Base-by-base conservation (phyloP, 30 jellyfish, hydroid and myxozoan species). In the Cassiopea andromeda region DNA sequence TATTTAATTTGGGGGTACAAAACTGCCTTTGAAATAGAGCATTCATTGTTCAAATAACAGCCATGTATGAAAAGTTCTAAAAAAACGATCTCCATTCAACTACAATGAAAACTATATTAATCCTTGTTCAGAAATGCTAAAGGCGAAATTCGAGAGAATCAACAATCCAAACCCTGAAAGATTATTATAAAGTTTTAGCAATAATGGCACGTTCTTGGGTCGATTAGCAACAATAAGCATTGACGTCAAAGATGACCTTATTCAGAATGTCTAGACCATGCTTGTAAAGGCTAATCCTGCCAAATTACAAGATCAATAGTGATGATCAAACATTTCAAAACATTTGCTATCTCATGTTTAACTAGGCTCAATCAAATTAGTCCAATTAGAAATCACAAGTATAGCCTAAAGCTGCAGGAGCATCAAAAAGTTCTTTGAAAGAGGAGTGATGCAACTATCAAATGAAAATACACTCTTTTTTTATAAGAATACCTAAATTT, bases 201-300 rank as follows among this genome's bases (percentile, higher is more conserved):
- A 54, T 3, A 54, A 6, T 54, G 7, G 64, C 64, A 54, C 64
- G 64, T 54, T 3, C 12, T 54, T 54, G 12, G 64, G 12, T 54
- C 64, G 64, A 54, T 54, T 54, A 54, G 64, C 64, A 54, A 54
- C 10, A 54, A 54, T 54, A 54, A 3, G 64, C 12, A 54, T 10
- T 66, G 75, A 66, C 75, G 75, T 66, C 75, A 66, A 66, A 4
- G 75, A 19, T 66, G 75, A 19, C 45, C 75, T 66, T 5, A 66
- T 14, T 66, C 7, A 16, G 75, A 66, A 16, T 19, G 45, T 16
- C 75, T 66, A 66, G 75, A 14, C 75, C 45, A 19, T 4, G 15
- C 15, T 66, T 14, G 45, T 14, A 5, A 66, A 66, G 19, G 75
- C 75, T 66, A 66, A 66, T 66, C 75, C 43, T 7, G 75, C 8